Percentiles rank a stretch among this genome's conserved stretches.
phyloP scores from a whole-genome alignment of 2,113 vertebrate species.

The Phasianus colchicus region DNA sequence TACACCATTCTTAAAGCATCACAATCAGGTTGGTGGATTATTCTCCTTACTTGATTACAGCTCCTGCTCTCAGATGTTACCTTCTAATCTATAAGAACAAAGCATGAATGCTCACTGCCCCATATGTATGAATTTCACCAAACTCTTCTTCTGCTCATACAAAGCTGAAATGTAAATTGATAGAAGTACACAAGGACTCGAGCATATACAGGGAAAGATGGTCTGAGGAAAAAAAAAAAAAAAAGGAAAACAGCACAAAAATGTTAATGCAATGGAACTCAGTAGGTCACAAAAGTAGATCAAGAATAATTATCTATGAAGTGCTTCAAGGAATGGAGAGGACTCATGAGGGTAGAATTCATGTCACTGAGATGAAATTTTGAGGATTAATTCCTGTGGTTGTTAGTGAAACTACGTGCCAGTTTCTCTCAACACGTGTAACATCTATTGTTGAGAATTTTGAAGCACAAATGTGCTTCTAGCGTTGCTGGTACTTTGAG shows the following conservation, averaged over 20 bases:
- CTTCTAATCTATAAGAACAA: not conserved
- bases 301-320: conserved; percentile 37
- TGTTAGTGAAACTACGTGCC: not conserved
- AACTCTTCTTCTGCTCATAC: not conserved
- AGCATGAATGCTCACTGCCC: not conserved
- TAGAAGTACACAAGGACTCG: not conserved
- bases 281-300: conserved; percentile 18
- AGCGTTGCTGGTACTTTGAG: not conserved
- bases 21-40: not conserved
- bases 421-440: conserved; percentile 16
- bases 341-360: not conserved
- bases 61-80: not conserved
- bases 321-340: not conserved
- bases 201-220: not conserved
- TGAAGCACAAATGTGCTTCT: not conserved
- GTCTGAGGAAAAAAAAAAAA: not conserved
- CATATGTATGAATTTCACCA: not conserved
- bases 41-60: not conserved
- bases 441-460: not conserved
- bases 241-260: not conserved
- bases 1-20: not conserved
- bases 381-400: conserved; percentile 3
- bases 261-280: not conserved
- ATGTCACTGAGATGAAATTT: not conserved
- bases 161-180: not conserved